Base-by-base conservation (phyloP, 37 sponge, comb jelly and placozoan genomes). In the Chondrosia reniformis region DNA sequence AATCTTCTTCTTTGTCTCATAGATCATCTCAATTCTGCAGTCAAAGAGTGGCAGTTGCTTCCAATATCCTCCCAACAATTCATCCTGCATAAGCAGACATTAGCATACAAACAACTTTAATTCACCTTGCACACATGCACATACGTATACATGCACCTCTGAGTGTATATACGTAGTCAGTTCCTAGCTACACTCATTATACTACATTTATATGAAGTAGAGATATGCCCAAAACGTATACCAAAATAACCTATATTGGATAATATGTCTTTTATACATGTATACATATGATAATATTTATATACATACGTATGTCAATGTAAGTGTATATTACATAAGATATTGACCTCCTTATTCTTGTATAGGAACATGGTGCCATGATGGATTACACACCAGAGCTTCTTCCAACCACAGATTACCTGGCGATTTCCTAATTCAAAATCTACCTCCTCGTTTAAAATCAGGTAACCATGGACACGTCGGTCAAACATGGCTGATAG, bases 301-400 rank as follows among this genome's bases (percentile, higher is more conserved):
- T n/a, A n/a, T n/a, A n/a, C n/a, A n/a, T n/a, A n/a, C n/a, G n/a
- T n/a, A n/a, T n/a, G n/a, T n/a, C n/a, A n/a, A n/a, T n/a, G n/a
- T n/a, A n/a, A n/a, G n/a, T n/a, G n/a, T n/a, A n/a, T n/a, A n/a
- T n/a, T n/a, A n/a, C n/a, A n/a, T n/a, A n/a, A n/a, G n/a, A n/a
- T n/a, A 40, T 44, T 34, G 21, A 69, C 72, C 43, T 69, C 17
- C 13, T 40, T 40, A 43, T 41, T 43, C 2, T 39, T 17, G 72
- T 69, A 69, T 9, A 69, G 72, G 72, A 69, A 69, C 72, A 69
- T 69, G 42, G 72, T 69, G 17, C 72, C 72, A 41, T 39, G 24
- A 7, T 69, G 72, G 42, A 69, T 44, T 41, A 69, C 43, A 40
- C 72, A 69, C 72, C 72, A 69, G 2, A 69, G 5, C 72, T 69